phyloP scores from a whole-genome alignment of 2,113 vertebrate species.

The Rostratula benghalensis region DNA sequence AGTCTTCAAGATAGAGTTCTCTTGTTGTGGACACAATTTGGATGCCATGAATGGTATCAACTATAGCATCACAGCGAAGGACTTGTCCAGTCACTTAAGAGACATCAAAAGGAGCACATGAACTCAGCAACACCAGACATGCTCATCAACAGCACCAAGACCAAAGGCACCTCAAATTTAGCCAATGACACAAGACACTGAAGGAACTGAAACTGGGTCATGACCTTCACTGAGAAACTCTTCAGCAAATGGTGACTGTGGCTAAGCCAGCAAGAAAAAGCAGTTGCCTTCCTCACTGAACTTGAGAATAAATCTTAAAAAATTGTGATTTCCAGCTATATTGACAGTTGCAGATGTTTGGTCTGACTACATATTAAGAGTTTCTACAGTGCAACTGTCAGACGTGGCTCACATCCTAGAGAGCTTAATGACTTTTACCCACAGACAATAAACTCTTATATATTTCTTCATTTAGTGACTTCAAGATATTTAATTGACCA shows the following conservation, averaged over 20 bases:
- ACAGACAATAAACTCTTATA: not conserved
- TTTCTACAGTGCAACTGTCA: not conserved
- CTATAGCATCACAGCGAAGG: constrained; percentile 92
- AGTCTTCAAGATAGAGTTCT: constrained; percentile 95
- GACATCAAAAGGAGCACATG: not conserved
- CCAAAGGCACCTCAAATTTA: not conserved
- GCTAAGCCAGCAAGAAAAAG: not conserved
- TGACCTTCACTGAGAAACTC: not conserved
- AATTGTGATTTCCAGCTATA: not conserved
- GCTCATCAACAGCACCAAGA: not conserved
- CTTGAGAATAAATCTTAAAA: not conserved
- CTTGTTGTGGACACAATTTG: constrained; percentile 94
- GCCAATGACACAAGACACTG: not conserved
- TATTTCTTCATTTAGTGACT: not conserved
- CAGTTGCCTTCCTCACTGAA: not conserved
- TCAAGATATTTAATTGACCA: not conserved
- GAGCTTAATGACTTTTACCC: not conserved
- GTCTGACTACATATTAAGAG: not conserved
- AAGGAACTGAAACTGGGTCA: not conserved
- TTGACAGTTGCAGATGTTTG: not conserved
- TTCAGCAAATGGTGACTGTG: not conserved
- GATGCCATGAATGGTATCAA: constrained; percentile 90
- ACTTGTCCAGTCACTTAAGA: constrained; percentile 88
- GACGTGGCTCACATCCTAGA: not conserved
- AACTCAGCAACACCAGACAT: not conserved